These are phyloP conservation scores for Apis dorsata DNA, from an alignment of 1,140 invertebrate species.

Conservation along the genomic window DNA sequence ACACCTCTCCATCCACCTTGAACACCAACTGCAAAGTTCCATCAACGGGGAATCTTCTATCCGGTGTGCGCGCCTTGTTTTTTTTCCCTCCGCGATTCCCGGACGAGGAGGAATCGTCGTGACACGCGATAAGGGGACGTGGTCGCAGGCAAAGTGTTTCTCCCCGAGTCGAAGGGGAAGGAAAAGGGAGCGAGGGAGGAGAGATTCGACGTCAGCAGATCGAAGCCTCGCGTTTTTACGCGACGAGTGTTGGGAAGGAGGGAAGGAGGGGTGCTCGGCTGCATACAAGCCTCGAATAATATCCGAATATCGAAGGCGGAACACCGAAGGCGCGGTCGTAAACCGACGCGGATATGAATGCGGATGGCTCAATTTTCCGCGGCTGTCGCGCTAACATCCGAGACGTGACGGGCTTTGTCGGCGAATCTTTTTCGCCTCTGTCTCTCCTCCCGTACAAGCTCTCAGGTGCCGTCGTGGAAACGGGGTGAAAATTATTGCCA, in stretches of 20 bases:
- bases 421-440: neutral
- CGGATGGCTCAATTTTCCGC: slow-evolving; percentile 70
- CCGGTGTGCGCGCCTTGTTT: neutral
- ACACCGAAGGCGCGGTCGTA: slow-evolving; percentile 65
- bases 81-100: slow-evolving; percentile 23
- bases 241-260: slow-evolving; percentile 30
- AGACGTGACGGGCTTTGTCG: slow-evolving; percentile 38
- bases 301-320: slow-evolving; percentile 70
- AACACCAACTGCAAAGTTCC: slow-evolving; percentile 25
- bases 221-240: slow-evolving; percentile 17
- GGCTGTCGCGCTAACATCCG: slow-evolving; percentile 36
- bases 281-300: slow-evolving; percentile 62
- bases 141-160: slow-evolving; percentile 47
- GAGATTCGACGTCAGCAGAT: slow-evolving; percentile 58
- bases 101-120: slow-evolving; percentile 47
- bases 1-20: neutral
- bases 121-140: slow-evolving; percentile 50
- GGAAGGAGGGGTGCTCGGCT: neutral
- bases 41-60: neutral
- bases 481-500: slow-evolving; percentile 25
- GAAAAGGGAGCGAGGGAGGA: neutral
- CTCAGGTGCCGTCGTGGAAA: neutral
- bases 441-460: too few species aligned
- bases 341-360: slow-evolving; percentile 69
- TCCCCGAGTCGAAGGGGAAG: neutral